Evolutionary conservation across 53 echinoderm and acorn worm genomes (phyloP).

Genomic region (Paracentrotus lividus): DNA sequence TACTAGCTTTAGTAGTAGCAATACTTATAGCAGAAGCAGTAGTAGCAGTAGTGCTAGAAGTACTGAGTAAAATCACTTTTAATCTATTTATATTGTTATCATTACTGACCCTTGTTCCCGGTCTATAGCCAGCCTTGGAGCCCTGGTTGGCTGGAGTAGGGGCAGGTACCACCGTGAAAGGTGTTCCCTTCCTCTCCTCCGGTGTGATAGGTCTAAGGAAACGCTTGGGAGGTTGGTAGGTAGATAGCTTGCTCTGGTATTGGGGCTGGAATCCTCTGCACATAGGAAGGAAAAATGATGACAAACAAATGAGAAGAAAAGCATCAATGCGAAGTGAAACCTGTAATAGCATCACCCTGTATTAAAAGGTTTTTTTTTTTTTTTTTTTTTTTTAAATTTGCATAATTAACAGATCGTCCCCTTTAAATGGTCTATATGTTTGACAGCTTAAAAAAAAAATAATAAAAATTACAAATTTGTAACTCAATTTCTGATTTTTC

Average conservation of each 20-base stretch:
- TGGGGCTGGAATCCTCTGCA: conserved; percentile 80
- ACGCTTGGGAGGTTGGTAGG: conserved; percentile 81
- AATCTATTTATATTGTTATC: background rate
- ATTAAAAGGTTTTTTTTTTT: too few relatives aligned
- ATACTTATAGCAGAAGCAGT: background rate
- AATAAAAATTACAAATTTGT: too few relatives aligned
- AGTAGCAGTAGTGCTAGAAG: background rate
- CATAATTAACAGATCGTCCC: too few relatives aligned
- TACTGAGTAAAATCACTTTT: background rate
- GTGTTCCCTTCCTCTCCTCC: conserved; percentile 78
- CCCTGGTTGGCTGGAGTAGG: conserved; percentile 87
- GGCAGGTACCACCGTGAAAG: conserved; percentile 88
- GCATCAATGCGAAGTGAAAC: too few relatives aligned
- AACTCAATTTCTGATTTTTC: too few relatives aligned
- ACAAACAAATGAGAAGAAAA: background rate
- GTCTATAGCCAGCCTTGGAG: conserved; percentile 71
- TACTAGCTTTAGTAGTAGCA: background rate
- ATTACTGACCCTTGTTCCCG: conserved; percentile 81
- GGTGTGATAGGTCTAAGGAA: conserved; percentile 77
- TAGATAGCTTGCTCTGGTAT: conserved; percentile 80
- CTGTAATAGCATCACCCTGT: too few relatives aligned
- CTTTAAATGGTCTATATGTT: too few relatives aligned
- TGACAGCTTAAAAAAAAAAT: too few relatives aligned
- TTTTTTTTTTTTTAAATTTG: too few relatives aligned
- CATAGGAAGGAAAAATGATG: background rate